Base-by-base conservation (phyloP, 2,797 vertebrate genomes). In the Kryptolebias ocellatus region DNA sequence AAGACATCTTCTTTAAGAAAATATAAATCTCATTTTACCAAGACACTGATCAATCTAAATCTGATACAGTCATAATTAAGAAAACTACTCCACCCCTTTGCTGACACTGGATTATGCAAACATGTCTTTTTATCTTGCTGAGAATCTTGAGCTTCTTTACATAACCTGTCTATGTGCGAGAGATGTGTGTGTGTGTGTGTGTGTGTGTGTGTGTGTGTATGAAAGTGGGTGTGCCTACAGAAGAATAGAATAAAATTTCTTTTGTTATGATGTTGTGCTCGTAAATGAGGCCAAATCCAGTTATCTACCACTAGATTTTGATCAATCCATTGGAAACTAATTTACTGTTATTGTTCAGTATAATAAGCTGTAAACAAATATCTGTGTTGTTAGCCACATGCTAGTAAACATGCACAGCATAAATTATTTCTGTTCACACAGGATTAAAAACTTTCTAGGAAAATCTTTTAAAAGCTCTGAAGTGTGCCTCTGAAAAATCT, bases 41-140 rank as follows among this genome's bases (percentile, higher is more conserved):
- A 15, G 24, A 57, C 60, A 67, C 50, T 17, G 49, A n/a, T n/a
- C n/a, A n/a, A n/a, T n/a, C n/a, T n/a, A n/a, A n/a, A n/a, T n/a
- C 50, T 17, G 49, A 54, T 31, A 11, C 37, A 27, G 70, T 17
- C 42, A 27, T 68, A 17, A 81, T 4, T 55, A 56, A 54, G 70
- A 72, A 53, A 81, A 72, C 44, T 68, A 53, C 47, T 47, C 64
- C 56, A 60, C 64, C 39, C 18, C 49, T 42, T 60, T 59, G 65
- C 66, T 70, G 63, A 65, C 70, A 78, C 59, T 54, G 78, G 59
- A 85, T 77, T 79, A 88, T 55, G 73, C 78, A 85, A 87, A 77
- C 74, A 86, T n/a, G 72, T 70, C 54, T 63, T 70, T 74, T 88
- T 85, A 83, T 82, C 73, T 81, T 67, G 64, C 60, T 65, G 61